Evolutionary conservation across 2,888 invertebrate species (phyloP).

Genomic region (Dimorphilus gyrociliatus): DNA sequence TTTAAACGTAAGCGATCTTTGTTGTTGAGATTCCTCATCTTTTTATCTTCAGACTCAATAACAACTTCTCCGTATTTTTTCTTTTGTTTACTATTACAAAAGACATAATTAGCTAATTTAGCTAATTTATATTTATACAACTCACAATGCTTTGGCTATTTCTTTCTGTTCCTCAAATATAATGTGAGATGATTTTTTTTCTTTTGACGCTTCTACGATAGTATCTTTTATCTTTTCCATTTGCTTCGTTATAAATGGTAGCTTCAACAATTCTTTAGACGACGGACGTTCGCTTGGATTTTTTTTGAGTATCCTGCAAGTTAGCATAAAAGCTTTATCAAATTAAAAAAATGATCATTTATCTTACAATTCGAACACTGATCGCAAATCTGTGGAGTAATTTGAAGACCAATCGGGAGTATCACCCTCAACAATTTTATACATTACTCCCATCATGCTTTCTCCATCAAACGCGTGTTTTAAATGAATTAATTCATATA

Average conservation of each 20-base stretch:
- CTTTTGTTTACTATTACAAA: constrained; percentile 15
- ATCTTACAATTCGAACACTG: constrained; percentile 26
- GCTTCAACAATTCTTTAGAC: constrained; percentile 26
- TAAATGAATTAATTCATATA: constrained; percentile 35
- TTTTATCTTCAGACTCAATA: constrained; percentile 17
- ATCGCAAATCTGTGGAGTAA: constrained; percentile 27
- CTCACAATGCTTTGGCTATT: constrained; percentile 24
- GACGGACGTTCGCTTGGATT: constrained; percentile 29
- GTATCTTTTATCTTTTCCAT: constrained; percentile 20
- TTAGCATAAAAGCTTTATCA: constrained; percentile 1
- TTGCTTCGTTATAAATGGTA: constrained; percentile 24
- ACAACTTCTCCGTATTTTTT: constrained; percentile 21
- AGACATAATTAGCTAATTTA: not conserved
- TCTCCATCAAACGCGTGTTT: constrained; percentile 36
- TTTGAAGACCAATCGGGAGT: constrained; percentile 26
- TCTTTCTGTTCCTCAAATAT: constrained; percentile 9
- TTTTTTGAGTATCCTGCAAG: constrained; percentile 29
- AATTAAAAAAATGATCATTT: not conserved
- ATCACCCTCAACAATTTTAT: constrained; percentile 35
- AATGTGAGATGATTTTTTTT: constrained; percentile 1
- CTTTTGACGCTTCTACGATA: not conserved
- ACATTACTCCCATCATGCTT: constrained; percentile 37
- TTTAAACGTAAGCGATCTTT: constrained; percentile 28
- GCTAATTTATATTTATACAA: constrained; percentile 3
- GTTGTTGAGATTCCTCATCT: constrained; percentile 23